Percentiles rank a stretch among this genome's conserved stretches.
phyloP scores from a whole-genome alignment of 2,797 vertebrate species.

The Trachops cirrhosus region DNA sequence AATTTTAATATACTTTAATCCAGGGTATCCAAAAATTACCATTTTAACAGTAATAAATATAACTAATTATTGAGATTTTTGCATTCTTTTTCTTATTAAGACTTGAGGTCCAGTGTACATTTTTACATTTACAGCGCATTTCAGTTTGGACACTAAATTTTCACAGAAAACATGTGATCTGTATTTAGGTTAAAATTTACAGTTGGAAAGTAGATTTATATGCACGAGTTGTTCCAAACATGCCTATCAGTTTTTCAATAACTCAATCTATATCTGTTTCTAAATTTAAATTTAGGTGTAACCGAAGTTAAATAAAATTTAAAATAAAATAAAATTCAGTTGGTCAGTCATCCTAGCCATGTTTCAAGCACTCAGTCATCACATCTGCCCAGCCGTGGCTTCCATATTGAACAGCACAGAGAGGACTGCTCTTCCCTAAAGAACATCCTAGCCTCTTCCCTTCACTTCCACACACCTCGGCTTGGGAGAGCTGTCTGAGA shows the following conservation, averaged over 20 bases:
- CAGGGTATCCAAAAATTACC: background rate
- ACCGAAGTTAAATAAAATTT: background rate
- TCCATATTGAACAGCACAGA: background rate
- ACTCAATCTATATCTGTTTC: background rate
- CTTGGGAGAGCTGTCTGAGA: background rate
- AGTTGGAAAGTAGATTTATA: background rate
- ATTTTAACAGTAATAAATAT: background rate
- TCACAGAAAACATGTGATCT: background rate
- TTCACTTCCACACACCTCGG: background rate
- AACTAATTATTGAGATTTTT: background rate
- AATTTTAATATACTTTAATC: background rate
- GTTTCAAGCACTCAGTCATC: background rate
- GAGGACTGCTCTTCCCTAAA: background rate
- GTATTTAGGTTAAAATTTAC: background rate
- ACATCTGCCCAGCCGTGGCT: background rate
- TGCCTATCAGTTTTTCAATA: background rate
- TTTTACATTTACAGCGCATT: background rate
- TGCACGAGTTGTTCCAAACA: background rate
- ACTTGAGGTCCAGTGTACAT: background rate
- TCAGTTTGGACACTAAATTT: background rate
- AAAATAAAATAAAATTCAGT: background rate
- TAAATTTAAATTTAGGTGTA: slow-evolving; percentile 23
- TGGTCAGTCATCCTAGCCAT: background rate
- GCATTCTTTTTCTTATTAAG: background rate
- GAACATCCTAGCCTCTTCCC: background rate